Conservation (phyloP, 2,113 vertebrate genomes). For the Erythrocercus mccallii region DNA sequence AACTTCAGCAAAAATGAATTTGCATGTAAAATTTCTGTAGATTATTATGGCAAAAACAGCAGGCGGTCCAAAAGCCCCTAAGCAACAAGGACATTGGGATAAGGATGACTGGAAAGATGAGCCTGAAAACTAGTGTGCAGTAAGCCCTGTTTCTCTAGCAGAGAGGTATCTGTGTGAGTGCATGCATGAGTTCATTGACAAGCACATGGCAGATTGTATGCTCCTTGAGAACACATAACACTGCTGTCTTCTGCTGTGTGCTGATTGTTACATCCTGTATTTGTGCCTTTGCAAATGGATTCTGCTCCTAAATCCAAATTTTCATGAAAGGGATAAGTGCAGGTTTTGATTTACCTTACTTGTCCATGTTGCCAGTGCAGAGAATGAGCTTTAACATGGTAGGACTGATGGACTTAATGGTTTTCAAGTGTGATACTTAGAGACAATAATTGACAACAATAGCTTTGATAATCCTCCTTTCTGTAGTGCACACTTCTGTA, state of each 20-base stretch:
- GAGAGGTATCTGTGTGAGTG: background rate
- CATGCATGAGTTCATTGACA: background rate
- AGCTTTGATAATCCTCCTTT: background rate
- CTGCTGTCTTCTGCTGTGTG: background rate
- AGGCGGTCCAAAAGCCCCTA: slow-evolving; percentile 87
- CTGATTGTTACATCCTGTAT: background rate
- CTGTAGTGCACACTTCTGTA: background rate
- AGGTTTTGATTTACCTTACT: background rate
- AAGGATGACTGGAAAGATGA: slow-evolving; percentile 87
- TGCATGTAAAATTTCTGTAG: slow-evolving; percentile 74
- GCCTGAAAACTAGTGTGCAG: slow-evolving; percentile 79
- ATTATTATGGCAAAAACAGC: slow-evolving; percentile 95
- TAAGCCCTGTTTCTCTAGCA: slow-evolving; percentile 55
- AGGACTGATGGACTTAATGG: background rate
- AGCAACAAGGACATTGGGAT: slow-evolving; percentile 91
- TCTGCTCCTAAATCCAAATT: background rate
- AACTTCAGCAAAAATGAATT: background rate
- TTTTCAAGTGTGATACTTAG: background rate
- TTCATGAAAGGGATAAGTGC: background rate
- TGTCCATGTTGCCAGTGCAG: background rate
- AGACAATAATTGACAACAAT: background rate
- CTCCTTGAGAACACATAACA: background rate
- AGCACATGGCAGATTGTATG: background rate
- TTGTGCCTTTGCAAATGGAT: background rate
- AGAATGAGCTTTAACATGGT: background rate